Evolutionary conservation across 2,888 invertebrate species (phyloP), one percentile per base, ranked within the genome.

Genomic region (Teleiodes luculella): DNA sequence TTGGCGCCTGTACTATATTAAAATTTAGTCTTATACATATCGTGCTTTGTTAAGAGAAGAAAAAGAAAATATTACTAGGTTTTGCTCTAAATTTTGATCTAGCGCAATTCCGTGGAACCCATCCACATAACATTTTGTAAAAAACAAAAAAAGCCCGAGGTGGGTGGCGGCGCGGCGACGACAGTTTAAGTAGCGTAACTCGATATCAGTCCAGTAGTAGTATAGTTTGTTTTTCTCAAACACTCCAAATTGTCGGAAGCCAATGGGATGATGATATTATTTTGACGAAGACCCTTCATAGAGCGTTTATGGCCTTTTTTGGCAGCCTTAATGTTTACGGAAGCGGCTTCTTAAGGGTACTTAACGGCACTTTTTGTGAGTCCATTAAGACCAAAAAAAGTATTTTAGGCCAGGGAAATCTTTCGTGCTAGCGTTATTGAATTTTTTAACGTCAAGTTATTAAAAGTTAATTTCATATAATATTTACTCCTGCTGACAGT

Each of bases 171-270:
- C n/a, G 13, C n/a, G 72, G 70, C 82, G 89, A 88, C 78, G 88
- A 89, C 88, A 89, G 86, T 86, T 83, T 88, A 85, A 87, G 85
- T 87, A 85, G 80, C 74, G 87, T 85, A 87, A 89, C 74, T 66
- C 63, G 81, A 88, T 81, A 80, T 61, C 66, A 72, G 86, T 80
- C 61, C 66, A 72, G 86, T 80, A 83, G 85, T 81, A 75, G 71
- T 75, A n/a, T n/a, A n/a, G 83, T 80, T 76, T 83, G 78, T 86
- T 84, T 83, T 85, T 82, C 79, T 80, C 76, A 65, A 65, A 70
- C 79, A 70, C 74, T 76, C 71, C 56, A 76, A 80, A 82, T 83
- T 78, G 77, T 77, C 80, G 75, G 80, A 75, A 84, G 83, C 77
- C 75, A 78, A 76, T 75, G 65, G 74, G 74, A 66, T 78, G 77